These are phyloP conservation scores for Lypha dubia DNA, from an alignment of 2,888 invertebrate genomes.

Conservation along the genomic window DNA sequence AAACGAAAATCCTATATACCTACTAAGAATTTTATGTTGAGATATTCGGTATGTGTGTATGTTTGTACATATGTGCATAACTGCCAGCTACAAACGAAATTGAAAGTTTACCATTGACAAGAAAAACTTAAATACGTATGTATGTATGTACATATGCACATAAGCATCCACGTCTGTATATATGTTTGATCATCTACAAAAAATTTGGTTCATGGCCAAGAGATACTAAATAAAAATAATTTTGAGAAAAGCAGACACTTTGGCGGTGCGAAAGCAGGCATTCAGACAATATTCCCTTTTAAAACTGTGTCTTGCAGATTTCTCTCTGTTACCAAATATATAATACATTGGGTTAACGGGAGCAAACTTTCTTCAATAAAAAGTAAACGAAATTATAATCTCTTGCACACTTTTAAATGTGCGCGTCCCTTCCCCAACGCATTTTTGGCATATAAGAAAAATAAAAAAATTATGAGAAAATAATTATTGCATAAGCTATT, in stretches of 20 bases:
- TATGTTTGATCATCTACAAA: not conserved
- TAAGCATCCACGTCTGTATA: not conserved
- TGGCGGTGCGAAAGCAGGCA: constrained; percentile 30
- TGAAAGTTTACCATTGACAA: constrained; percentile 52
- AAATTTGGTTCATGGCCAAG: constrained; percentile 59
- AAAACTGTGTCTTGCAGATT: not conserved
- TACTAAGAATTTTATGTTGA: constrained; percentile 31
- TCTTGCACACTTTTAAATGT: constrained; percentile 54
- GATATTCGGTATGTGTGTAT: not conserved
- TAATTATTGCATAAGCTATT: constrained; percentile 64
- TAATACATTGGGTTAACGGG: constrained; percentile 28
- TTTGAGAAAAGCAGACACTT: constrained; percentile 38
- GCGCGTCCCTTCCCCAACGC: constrained; percentile 52
- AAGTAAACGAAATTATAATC: constrained; percentile 14
- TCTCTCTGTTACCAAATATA: not conserved
- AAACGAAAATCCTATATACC: constrained; percentile 3
- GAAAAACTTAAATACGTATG: not conserved
- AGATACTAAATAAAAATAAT: not conserved
- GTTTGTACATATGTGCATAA: no score
- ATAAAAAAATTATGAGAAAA: constrained; percentile 41
- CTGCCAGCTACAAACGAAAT: constrained; percentile 33
- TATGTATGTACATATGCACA: not conserved
- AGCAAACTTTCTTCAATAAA: constrained; percentile 34
- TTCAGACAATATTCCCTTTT: not conserved
- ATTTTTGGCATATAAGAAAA: constrained; percentile 35